Conservation (phyloP, 2,113 vertebrate genomes). For the Micronycteris hirsuta region DNA sequence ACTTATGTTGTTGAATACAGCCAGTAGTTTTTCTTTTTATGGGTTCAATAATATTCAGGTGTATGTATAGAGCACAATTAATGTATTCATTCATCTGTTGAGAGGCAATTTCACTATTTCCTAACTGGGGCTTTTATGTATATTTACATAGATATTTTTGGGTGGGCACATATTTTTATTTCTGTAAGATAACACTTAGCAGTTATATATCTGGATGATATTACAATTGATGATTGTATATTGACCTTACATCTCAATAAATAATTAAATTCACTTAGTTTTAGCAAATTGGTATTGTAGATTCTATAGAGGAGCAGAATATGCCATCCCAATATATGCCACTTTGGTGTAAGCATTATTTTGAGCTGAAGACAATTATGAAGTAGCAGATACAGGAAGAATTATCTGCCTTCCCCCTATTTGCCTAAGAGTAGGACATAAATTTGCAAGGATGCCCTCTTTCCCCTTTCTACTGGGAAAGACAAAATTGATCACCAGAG, state of each 20-base stretch:
- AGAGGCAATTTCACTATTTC: not conserved
- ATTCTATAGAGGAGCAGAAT: not conserved
- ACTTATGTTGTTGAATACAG: not conserved
- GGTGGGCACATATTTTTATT: not conserved
- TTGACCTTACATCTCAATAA: not conserved
- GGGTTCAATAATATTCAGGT: not conserved
- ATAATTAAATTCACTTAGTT: not conserved
- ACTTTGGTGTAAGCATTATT: not conserved
- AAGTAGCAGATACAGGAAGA: not conserved
- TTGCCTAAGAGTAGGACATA: not conserved
- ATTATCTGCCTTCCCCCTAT: not conserved
- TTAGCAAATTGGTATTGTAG: not conserved
- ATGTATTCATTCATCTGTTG: not conserved
- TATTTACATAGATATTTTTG: not conserved
- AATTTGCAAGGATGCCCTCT: not conserved
- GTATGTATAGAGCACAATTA: not conserved
- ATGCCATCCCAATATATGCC: not conserved
- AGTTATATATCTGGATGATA: not conserved
- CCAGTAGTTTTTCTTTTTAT: not conserved
- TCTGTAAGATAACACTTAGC: not conserved
- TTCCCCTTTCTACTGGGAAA: not conserved
- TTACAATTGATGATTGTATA: not conserved
- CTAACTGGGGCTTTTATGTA: not conserved
- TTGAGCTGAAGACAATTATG: not conserved
- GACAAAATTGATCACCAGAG: not conserved